Evolutionary conservation across 2,888 invertebrate genomes (phyloP), one percentile per base, ranked within the genome.

Genomic region (Agrenia bidenticulata): DNA sequence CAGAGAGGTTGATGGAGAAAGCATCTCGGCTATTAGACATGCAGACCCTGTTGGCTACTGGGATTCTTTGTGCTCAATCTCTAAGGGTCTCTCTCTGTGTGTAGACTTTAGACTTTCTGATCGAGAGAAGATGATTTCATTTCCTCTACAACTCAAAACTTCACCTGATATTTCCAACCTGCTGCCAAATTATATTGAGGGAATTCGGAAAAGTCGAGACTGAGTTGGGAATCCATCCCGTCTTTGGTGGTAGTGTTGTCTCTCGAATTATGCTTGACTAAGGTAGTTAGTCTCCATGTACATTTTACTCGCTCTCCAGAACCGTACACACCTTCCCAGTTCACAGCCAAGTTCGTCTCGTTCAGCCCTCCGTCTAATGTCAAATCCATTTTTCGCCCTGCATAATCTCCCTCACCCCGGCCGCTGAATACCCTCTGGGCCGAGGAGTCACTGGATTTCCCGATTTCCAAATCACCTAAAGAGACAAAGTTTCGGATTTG

Each of bases 161-260:
- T 58, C 24, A 87, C 88, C 81, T 85, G 82, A 81, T 87, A 87
- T 71, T 84, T 86, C 27, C 85, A 77, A 53, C 86, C 84, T 0
- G 87, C 81, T 64, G 85, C 85, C 78, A 89, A 87, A 79, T 90
- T 88, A 63, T 88, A 84, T 42, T 85, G 84, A 0, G 90, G 88
- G 80, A 92, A 90, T 0, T 90, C 89, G 0, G 89, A 87, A 13
- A 89, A 88, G 64, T 86, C 84, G 74, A 92, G 81, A 50, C 86
- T 85, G 57, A 89, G 4, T 24, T 58, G 23, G 7, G 58, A 58
- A 17, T 58, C 45, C n/a, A 58, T 13, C 2, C 42, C 26, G 15
- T 15, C 45, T 45, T 45, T 45, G 2, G 7, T 23, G 15, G 41
- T 41, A 7, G 19, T 21, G 27, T 39, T 23, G 13, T 45, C 42